phyloP scores from a whole-genome alignment of 2,888 invertebrate species.

The Phengaris alcon region DNA sequence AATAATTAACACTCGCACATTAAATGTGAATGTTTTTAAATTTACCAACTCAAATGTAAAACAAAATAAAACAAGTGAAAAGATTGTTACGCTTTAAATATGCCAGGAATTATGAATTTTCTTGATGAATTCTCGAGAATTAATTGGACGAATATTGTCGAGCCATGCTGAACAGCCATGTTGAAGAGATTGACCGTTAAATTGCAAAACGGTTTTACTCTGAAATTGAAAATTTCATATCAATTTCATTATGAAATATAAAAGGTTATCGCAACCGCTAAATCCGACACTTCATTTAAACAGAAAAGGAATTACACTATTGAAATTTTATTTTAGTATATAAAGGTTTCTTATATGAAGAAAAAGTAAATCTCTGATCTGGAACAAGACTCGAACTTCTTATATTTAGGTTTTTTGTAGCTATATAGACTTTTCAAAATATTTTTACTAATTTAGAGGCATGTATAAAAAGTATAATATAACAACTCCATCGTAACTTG shows the following conservation, averaged over 20 bases:
- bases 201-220: neutral
- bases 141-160: neutral
- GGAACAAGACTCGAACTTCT: too few relatives aligned
- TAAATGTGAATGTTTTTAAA: neutral
- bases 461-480: too few relatives aligned
- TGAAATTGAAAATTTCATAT: conserved; percentile 12
- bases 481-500: too few relatives aligned
- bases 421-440: too few relatives aligned
- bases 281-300: too few relatives aligned
- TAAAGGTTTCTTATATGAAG: too few relatives aligned
- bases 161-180: too few relatives aligned
- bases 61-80: neutral
- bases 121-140: conserved; percentile 15
- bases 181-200: neutral
- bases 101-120: neutral
- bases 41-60: neutral
- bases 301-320: too few relatives aligned
- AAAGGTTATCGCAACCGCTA: neutral
- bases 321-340: too few relatives aligned
- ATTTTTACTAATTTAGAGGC: too few relatives aligned
- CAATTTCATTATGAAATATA: neutral
- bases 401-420: too few relatives aligned
- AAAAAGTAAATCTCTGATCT: too few relatives aligned
- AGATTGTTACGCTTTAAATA: neutral
- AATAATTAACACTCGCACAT: neutral